These are phyloP conservation scores for Prunella himalayana DNA, from an alignment of 2,113 vertebrate genomes.

Conservation along the genomic window DNA sequence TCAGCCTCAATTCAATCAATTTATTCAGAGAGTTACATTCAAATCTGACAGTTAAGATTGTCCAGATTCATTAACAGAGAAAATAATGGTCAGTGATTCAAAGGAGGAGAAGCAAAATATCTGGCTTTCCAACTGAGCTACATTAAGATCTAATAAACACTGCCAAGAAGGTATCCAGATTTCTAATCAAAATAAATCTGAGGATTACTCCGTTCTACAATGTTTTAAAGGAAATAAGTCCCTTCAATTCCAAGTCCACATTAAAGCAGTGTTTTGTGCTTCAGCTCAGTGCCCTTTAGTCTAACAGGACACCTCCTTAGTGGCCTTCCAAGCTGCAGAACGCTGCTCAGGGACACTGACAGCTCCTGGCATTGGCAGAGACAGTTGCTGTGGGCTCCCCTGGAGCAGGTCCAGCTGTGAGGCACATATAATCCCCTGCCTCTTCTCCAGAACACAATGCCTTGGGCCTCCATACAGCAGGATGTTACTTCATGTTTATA, in stretches of 20 bases:
- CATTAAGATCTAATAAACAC: slow-evolving; percentile 48
- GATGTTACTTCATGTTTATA: slow-evolving; percentile 16
- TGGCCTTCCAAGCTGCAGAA: neutral
- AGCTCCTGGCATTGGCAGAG: neutral
- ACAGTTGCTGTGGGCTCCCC: neutral
- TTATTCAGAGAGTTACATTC: slow-evolving; percentile 7
- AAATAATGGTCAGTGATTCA: slow-evolving; percentile 46
- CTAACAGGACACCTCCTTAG: neutral
- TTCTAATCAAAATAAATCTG: slow-evolving; percentile 63
- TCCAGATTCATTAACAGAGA: slow-evolving; percentile 60
- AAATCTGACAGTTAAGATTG: slow-evolving; percentile 56
- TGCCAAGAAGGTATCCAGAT: slow-evolving; percentile 63
- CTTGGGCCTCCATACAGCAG: neutral
- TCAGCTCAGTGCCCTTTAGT: neutral
- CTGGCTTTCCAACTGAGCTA: slow-evolving; percentile 20
- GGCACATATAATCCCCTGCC: fast-evolving
- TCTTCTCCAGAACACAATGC: neutral
- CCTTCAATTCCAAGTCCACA: neutral
- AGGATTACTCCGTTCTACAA: slow-evolving; percentile 26
- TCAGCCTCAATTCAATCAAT: slow-evolving; percentile 25
- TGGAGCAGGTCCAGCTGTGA: neutral
- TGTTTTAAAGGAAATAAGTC: slow-evolving; percentile 15
- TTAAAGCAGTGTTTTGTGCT: neutral
- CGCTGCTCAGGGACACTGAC: neutral
- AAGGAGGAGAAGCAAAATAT: slow-evolving; percentile 33